Evolutionary conservation across 2,888 invertebrate genomes (phyloP).

Genomic region (Nomada ferruginata): DNA sequence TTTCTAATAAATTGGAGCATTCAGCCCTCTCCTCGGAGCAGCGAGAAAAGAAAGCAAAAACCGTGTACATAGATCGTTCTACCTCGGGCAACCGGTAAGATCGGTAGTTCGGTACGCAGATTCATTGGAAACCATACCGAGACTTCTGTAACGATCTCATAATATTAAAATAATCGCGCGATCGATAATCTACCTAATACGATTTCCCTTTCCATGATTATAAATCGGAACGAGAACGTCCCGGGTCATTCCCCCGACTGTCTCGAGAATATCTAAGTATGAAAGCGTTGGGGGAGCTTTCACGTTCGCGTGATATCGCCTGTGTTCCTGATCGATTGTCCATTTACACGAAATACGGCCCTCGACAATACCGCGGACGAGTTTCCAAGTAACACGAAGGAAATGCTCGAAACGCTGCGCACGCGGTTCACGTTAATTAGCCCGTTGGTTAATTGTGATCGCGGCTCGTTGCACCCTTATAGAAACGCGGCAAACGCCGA

Average conservation of each 20-base stretch:
- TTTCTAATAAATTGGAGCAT: no score
- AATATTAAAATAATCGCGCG: background rate
- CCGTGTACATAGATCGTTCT: no score
- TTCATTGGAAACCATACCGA: background rate
- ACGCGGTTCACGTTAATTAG: conserved; percentile 34
- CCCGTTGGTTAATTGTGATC: conserved; percentile 29
- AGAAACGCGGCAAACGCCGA: conserved; percentile 17
- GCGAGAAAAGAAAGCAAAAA: no score
- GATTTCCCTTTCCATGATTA: conserved; percentile 11
- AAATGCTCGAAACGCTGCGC: background rate
- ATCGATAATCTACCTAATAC: background rate
- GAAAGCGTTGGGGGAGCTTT: conserved; percentile 39
- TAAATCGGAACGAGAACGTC: conserved; percentile 40
- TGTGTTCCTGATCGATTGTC: conserved; percentile 57
- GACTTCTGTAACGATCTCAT: background rate
- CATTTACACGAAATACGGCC: conserved; percentile 46
- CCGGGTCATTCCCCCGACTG: conserved; percentile 49
- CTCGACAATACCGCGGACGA: background rate
- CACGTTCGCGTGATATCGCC: conserved; percentile 58
- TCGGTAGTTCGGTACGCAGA: background rate
- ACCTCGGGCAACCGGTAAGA: no score
- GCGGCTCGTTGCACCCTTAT: conserved; percentile 15
- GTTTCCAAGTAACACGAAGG: background rate
- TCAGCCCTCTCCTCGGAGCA: no score
- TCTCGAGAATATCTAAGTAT: conserved; percentile 37